Evolutionary conservation across 2,113 vertebrate genomes (phyloP).

Genomic region (Chauna torquata): DNA sequence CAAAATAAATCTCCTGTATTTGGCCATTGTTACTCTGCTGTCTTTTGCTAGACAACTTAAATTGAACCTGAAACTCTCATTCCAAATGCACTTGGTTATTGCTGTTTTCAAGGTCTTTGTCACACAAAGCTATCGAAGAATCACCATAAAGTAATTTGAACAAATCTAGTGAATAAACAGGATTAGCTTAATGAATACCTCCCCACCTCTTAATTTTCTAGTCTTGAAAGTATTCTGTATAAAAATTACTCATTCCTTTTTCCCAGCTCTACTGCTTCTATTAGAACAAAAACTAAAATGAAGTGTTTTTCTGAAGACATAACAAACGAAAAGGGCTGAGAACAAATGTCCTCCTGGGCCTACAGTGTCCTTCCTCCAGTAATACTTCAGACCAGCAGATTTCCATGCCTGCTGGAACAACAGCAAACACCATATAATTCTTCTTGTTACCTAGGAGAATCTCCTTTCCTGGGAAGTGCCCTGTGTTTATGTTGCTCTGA

Average conservation of each 20-base stretch:
- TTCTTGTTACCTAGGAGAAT: not conserved
- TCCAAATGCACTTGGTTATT: not conserved
- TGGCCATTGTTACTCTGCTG: not conserved
- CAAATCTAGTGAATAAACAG: not conserved
- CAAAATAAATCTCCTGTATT: constrained; percentile 12
- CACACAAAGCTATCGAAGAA: not conserved
- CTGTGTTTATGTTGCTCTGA: not conserved
- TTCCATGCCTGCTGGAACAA: not conserved
- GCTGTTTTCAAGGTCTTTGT: constrained; percentile 1
- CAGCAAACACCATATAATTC: not conserved
- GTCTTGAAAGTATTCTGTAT: not conserved
- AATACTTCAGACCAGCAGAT: not conserved
- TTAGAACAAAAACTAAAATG: not conserved
- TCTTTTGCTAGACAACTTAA: not conserved
- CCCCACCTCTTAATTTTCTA: not conserved
- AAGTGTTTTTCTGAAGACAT: not conserved
- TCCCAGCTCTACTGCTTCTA: not conserved
- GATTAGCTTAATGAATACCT: not conserved
- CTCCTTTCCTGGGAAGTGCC: not conserved
- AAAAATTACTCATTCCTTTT: not conserved
- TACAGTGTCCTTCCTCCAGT: not conserved
- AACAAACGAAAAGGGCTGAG: not conserved
- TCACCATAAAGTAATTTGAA: not conserved
- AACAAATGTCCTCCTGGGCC: not conserved
- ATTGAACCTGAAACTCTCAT: constrained; percentile 4